These are phyloP conservation scores for Picus viridis DNA, from an alignment of 2,797 vertebrate species.

Conservation along the genomic window DNA sequence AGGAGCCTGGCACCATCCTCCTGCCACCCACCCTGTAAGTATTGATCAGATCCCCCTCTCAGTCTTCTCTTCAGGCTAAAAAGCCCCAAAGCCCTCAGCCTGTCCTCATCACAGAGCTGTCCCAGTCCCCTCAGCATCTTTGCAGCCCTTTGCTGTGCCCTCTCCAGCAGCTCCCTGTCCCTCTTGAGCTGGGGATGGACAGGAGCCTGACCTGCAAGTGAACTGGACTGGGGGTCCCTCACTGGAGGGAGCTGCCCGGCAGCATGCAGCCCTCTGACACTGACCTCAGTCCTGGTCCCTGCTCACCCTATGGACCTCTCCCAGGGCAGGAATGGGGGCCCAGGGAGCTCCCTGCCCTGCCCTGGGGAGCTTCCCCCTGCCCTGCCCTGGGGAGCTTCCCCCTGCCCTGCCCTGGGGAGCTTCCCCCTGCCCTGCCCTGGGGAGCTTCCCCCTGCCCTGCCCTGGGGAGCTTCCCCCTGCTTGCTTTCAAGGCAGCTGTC, in stretches of 20 bases:
- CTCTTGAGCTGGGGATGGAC: not conserved
- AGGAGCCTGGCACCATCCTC: not conserved
- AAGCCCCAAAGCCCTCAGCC: no score
- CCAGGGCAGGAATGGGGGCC: accelerated
- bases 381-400: accelerated
- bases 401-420: not conserved
- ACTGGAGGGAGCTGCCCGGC: accelerated
- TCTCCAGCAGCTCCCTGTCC: no score
- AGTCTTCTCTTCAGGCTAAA: no score
- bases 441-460: no score
- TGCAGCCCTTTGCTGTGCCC: no score
- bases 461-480: accelerated
- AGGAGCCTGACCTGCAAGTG: not conserved
- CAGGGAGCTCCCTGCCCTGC: accelerated
- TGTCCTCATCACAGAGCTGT: no score
- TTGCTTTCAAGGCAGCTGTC: not conserved
- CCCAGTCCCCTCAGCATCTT: no score
- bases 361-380: not conserved
- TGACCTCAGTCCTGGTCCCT: accelerated
- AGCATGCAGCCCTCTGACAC: not conserved
- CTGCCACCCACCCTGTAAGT: no score
- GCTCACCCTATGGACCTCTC: not conserved
- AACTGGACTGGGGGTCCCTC: accelerated
- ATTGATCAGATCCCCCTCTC: no score
- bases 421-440: no score